Evolutionary conservation across 1,140 invertebrate genomes (phyloP), one percentile per base, ranked within the genome.

Genomic region (Pseudomyrmex dendroicus): DNA sequence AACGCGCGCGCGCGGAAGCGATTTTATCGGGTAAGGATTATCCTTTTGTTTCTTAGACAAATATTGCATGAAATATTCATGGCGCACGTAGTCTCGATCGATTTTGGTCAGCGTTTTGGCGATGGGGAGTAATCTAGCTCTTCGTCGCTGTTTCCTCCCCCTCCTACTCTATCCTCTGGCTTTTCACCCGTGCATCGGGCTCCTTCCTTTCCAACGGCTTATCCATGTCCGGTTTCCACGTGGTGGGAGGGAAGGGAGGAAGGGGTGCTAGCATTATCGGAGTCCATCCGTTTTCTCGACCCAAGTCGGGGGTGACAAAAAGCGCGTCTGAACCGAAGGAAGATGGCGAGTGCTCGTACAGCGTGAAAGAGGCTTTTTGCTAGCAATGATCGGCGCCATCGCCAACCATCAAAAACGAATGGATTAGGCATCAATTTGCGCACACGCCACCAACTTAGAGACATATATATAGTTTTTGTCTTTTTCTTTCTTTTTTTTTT

Each of bases 281-380:
- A 84, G 56, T 88, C 72, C 68, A 80, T 85, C 77, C 86, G 80
- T 87, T 88, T 85, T 76, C 67, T 50, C 35, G 8, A 25, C 4
- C 20, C 44, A 52, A 22, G 25, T 25, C 73, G 61, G 35, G 35
- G 13, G 9, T 54, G 25, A 66, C 83, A 89, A 88, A 86, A 88
- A 89, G 61, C 61, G 61, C 61, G 20, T 4, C 59, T 77, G 73
- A 83, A 62, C 67, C 72, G 52, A 20, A 35, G 84, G 84, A 89
- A 88, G 86, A 89, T 89, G 84, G 76, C 70, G 25, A 25, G 62
- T 66, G 76, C 57, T 84, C 62, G 54, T 52, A 59, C 20, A 67
- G 70, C 72, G 72, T 86, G 87, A 86, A 89, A 86, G 76, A 73
- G 87, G 66, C 76, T 89, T 89, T 86, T 86, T 86, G 84, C 54